Base-by-base conservation (phyloP, 1,140 invertebrate genomes). In the Penaeus indicus region DNA sequence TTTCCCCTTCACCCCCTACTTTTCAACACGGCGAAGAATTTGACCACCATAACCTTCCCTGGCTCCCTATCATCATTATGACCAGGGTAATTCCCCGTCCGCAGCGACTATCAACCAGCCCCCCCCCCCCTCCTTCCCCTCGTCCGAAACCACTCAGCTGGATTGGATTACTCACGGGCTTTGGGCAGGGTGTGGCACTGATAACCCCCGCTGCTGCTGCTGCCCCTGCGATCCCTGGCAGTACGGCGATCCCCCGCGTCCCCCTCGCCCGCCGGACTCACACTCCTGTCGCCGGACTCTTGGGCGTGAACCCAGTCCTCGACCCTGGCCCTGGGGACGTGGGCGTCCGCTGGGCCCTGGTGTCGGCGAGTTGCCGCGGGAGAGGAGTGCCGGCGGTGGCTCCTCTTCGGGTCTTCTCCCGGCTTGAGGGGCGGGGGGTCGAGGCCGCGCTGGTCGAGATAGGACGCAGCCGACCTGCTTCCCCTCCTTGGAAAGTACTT, bases 141-240 rank as follows among this genome's bases (percentile, higher is more conserved):
- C 80, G 42, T 25, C 69, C 54, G 1, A 16, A 54, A 62, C 69
- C 86, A 88, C 86, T 88, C 79, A 61, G 32, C 54, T 25, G 42
- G 79, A 86, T 83, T 85, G 84, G 79, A 86, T 90, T 86, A 90
- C 89, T 90, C 84, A 90, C 89, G 84, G 78, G 84, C 69, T 83
- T 86, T 81, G 22, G 84, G 84, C 42, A 86, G 84, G 84, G 89
- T 86, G 89, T 86, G 89, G 84, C 84, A 75, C 67, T 82, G 64
- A 83, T 86, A 85, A 69, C 61, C 63, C 38, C 27, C 63, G 27
- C 61, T 83, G 81, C 81, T 83, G 81, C 25, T 83, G 32, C 61
- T 83, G 81, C 21, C 75, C 32, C 25, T 25, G 27, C 21, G 21
- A 47, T 78, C 32, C 75, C 75, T 42, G 54, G 54, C 54, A 67